Percentiles rank a stretch among this genome's conserved stretches.
Evolutionary conservation across 1,140 invertebrate genomes (phyloP).

Genomic region (Zelostemma sp.): DNA sequence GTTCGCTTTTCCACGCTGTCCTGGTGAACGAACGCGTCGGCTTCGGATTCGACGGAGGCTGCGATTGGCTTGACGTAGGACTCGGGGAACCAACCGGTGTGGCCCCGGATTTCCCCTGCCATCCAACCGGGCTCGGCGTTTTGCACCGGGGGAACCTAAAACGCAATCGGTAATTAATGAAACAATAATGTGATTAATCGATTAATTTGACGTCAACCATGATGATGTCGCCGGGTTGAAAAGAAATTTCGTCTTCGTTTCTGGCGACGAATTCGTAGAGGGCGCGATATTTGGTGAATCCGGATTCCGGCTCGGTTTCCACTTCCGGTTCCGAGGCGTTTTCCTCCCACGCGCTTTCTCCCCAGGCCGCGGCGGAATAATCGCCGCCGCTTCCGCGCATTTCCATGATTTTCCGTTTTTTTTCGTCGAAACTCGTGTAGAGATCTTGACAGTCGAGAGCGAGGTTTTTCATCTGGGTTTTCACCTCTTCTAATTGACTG

Average conservation of each 20-base stretch:
- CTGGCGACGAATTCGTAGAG: conserved; percentile 95
- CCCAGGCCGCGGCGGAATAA: conserved; percentile 53
- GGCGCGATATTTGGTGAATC: conserved; percentile 84
- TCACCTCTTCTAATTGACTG: conserved; percentile 79
- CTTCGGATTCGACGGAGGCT: conserved; percentile 21
- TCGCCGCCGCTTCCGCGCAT: conserved; percentile 40
- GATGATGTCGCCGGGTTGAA: conserved; percentile 95
- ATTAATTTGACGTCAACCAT: conserved; percentile 75
- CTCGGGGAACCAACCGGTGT: conserved; percentile 98
- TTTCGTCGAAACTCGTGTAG: conserved; percentile 73
- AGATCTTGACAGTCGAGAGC: conserved; percentile 73
- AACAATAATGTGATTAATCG: too few relatives aligned
- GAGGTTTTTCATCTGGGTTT: conserved; percentile 73
- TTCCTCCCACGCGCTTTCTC: conserved; percentile 63
- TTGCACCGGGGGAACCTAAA: conserved; percentile 83
- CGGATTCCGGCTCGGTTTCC: conserved; percentile 55
- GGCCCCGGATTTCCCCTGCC: conserved; percentile 89
- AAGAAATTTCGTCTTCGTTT: conserved; percentile 93
- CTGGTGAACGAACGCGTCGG: conserved; percentile 59
- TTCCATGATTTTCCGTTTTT: conserved; percentile 68
- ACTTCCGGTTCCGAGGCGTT: conserved; percentile 62
- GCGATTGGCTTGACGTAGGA: conserved; percentile 90
- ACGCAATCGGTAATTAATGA: too few relatives aligned
- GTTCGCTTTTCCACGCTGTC: conserved; percentile 68
- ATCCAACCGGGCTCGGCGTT: conserved; percentile 97